Conservation (phyloP, 2,888 invertebrate species). For the Thera britannica region DNA sequence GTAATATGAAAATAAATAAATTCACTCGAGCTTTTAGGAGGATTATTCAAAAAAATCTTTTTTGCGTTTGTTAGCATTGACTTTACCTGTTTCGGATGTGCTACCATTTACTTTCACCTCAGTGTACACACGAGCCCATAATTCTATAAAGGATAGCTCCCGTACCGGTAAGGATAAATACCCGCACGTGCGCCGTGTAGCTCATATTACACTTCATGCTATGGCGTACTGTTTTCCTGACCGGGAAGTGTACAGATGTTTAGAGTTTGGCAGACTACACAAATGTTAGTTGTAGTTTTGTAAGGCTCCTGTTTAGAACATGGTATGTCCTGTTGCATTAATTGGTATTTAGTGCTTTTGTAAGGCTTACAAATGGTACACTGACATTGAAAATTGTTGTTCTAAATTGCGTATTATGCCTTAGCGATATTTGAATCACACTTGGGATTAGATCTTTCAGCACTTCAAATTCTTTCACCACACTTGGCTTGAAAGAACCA, state of each 20-base stretch:
- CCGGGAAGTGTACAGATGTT: conserved; percentile 35
- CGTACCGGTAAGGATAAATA: conserved; percentile 56
- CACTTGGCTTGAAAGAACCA: too few relatives aligned
- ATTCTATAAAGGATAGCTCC: conserved; percentile 56
- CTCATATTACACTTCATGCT: conserved; percentile 50
- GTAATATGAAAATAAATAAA: too few relatives aligned
- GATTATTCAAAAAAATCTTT: too few relatives aligned
- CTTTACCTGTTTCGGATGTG: too few relatives aligned
- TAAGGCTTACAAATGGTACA: conserved; percentile 2
- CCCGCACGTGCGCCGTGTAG: conserved; percentile 55
- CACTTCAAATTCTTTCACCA: too few relatives aligned
- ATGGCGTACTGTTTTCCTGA: conserved; percentile 33
- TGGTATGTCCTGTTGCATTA: conserved; percentile 14
- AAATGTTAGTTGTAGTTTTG: conserved; percentile 2
- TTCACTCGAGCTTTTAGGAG: too few relatives aligned
- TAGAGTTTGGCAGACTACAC: conserved; percentile 16
- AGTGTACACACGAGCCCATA: conserved; percentile 37
- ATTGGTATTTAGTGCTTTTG: conserved; percentile 12
- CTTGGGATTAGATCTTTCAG: too few relatives aligned
- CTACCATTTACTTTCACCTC: conserved; percentile 15
- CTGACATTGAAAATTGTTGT: too few relatives aligned
- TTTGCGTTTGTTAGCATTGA: too few relatives aligned
- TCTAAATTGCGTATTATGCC: too few relatives aligned
- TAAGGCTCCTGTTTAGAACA: conserved; percentile 16
- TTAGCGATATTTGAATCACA: too few relatives aligned